A percentile compares a stretch with the other conserved stretches of the same genome.
Conservation (phyloP, 2,888 invertebrate species). For the Calephelis perditalis region DNA sequence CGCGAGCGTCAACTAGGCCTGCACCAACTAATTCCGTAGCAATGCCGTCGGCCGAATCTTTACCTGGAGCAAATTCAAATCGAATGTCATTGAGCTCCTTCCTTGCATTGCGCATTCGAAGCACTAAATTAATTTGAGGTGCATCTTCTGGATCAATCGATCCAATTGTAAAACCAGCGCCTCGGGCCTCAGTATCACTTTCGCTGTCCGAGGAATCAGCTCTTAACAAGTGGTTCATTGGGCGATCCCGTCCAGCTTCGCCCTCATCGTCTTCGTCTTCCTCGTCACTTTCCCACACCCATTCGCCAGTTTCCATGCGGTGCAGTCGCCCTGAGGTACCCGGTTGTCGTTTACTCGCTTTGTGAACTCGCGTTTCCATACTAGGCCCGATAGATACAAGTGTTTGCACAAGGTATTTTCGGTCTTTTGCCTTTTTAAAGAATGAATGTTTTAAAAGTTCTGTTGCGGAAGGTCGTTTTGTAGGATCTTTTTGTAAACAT, state of each 20-base stretch:
- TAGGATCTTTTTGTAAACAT: conserved; percentile 97
- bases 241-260: conserved; percentile 75
- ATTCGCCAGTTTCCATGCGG: conserved; percentile 96
- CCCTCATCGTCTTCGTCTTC: conserved; percentile 82
- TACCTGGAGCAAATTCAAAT: conserved; percentile 97
- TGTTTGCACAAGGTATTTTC: conserved; percentile 92
- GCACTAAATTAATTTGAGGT: conserved; percentile 88
- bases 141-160: conserved; percentile 52
- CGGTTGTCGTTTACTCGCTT: conserved; percentile 89
- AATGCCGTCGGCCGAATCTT: conserved; percentile 95
- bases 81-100: conserved; percentile 98
- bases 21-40: conserved; percentile 98
- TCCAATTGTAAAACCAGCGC: conserved; percentile 56
- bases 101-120: conserved; percentile 93
- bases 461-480: conserved; percentile 96
- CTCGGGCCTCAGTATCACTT: conserved; percentile 66
- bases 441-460: conserved; percentile 98
- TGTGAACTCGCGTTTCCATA: conserved; percentile 94
- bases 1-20: conserved; percentile 94
- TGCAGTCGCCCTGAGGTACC: conserved; percentile 92
- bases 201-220: conserved; percentile 80
- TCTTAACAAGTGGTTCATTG: conserved; percentile 79
- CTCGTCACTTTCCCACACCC: conserved; percentile 99
- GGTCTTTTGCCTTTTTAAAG: conserved; percentile 98
- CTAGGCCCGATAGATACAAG: conserved; percentile 92